Evolutionary conservation across 2,888 invertebrate species (phyloP), one percentile per base, ranked within the genome.

Genomic region (Pocota personata): DNA sequence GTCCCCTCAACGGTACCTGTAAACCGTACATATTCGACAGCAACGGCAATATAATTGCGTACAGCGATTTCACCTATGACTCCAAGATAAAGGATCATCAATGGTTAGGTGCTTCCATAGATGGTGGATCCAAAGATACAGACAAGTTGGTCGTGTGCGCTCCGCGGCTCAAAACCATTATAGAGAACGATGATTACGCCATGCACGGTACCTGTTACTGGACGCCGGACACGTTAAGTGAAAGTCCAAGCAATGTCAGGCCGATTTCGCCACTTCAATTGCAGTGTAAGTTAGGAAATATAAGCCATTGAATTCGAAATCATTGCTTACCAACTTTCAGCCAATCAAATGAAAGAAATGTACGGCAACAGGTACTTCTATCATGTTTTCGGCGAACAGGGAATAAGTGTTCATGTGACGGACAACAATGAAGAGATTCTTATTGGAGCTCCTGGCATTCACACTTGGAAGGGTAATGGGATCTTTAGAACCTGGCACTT

Each of bases 91-190:
- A 93, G 77, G 92, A 93, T 66, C 87, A 90, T 46, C 93, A 93
- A 32, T 93, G 94, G 93, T 89, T 94, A 35, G 94, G 94, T 0
- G 93, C 91, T 2, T 90, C 93, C 0, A 92, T 94, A 89, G 93
- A 93, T 76, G 92, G 93, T 27, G 91, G 93, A 5, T 89, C 91
- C 12, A 89, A 88, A 30, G 92, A 92, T 27, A 90, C 90, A 16
- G 92, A 93, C 64, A 91, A 92, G 40, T 87, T 93, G 46, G 89
- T 93, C 46, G 93, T 92, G 0, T 93, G 93, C 79, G 93, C 93
- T 0, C 92, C 93, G 0, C 88, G 92, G 3, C 90, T 92, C 19
- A 88, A 90, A 30, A 89, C 92, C 89, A 91, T 16, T 87, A 88
- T 0, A 14, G 82, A 0, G 88, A 32, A 32, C 5, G 40, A 82